Base-by-base conservation (phyloP, 2,888 invertebrate species). In the Ecdyonurus torrentis region DNA sequence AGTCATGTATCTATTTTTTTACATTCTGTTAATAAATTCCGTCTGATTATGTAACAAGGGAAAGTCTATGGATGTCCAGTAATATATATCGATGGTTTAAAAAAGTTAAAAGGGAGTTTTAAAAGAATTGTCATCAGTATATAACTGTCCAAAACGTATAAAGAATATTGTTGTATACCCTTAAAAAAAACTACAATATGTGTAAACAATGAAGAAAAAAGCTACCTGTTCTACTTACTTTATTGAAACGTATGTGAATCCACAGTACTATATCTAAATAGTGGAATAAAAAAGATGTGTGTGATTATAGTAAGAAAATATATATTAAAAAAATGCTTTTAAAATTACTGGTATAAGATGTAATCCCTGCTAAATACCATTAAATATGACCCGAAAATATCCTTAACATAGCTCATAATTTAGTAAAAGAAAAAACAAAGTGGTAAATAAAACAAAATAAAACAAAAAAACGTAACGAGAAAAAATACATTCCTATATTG, bases 361-460 rank as follows among this genome's bases (percentile, higher is more conserved):
- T 37, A 37, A 37, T 37, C 37, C 37, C 37, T 37, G 37, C 37
- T 37, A 37, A 10, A 37, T 15, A 5, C 5, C 5, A 37, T 37
- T 15, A 37, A 10, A 37, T 10, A 37, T 10, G 15, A 10, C 37
- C 37, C 15, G 37, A 15, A n/a, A n/a, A 37, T 10, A 37, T 37
- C 37, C 37, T 37, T 37, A 15, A 37, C 15, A 37, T 37, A 37
- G 37, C 55, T 58, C 58, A 37, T 25, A 58, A 22, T 62, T 50
- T 58, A 25, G 19, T 58, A 37, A 62, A 52, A 37, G 52, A 53
- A 61, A 60, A 25, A 61, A 19, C 10, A 19, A 22, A 53, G 23
- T 22, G 19, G 55, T 61, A 25, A n/a, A n/a, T n/a, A n/a, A n/a
- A n/a, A n/a, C n/a, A n/a, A n/a, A n/a, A n/a, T n/a, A n/a, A n/a